Conservation (phyloP, 2,113 vertebrate species). For the Hypanus sabinus region DNA sequence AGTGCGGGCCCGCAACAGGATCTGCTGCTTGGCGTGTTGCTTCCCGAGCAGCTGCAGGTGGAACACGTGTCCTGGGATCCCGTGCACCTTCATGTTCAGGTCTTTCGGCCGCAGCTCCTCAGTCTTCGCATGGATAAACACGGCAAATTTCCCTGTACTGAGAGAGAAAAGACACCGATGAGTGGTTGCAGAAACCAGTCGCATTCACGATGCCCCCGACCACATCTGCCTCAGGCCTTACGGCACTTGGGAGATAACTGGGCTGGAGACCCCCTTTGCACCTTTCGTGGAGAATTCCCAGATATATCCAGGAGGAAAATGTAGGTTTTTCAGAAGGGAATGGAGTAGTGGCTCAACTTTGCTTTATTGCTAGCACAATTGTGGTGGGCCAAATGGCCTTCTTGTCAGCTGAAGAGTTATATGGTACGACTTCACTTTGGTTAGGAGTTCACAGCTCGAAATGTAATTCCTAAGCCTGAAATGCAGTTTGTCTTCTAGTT, state of each 20-base stretch:
- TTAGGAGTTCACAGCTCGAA: neutral
- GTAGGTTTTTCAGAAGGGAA: neutral
- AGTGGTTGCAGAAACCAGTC: constrained; percentile 1
- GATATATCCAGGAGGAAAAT: neutral
- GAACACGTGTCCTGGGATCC: constrained; percentile 77
- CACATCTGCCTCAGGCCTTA: neutral
- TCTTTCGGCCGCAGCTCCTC: constrained; percentile 76
- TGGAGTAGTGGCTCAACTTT: neutral
- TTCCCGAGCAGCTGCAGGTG: constrained; percentile 74
- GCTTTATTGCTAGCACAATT: neutral
- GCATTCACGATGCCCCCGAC: neutral
- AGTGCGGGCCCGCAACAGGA: constrained; percentile 72
- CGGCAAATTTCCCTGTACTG: constrained; percentile 75
- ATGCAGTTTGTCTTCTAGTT: neutral
- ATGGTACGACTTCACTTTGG: neutral
- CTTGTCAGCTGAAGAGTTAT: neutral
- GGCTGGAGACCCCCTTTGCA: neutral
- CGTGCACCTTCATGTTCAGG: constrained; percentile 74
- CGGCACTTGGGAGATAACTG: too few species aligned
- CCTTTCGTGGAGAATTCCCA: neutral
- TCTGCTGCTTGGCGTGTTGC: constrained; percentile 72
- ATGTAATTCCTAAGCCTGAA: neutral
- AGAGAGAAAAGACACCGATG: neutral
- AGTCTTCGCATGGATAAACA: constrained; percentile 75
- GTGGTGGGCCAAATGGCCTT: neutral